Conservation (phyloP, 2,888 invertebrate genomes). For the Nomada flava region DNA sequence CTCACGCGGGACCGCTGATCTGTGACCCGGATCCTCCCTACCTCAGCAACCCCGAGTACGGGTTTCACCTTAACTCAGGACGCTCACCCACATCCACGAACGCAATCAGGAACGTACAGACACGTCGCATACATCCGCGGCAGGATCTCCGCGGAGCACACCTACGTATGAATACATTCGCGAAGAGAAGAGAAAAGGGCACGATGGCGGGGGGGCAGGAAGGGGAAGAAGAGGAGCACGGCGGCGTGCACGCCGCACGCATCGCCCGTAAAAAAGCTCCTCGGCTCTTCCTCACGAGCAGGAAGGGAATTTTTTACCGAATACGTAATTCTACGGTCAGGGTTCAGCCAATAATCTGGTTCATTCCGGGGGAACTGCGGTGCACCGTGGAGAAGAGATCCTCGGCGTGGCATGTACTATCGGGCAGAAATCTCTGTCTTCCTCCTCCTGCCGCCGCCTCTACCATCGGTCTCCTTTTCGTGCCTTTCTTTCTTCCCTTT, state of each 20-base stretch:
- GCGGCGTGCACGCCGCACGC: slow-evolving; percentile 74
- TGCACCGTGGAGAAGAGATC: slow-evolving; percentile 49
- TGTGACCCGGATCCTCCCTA: slow-evolving; percentile 84
- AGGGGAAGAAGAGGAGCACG: slow-evolving; percentile 17
- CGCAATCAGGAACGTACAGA: slow-evolving; percentile 40
- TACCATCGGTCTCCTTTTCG: slow-evolving; percentile 40
- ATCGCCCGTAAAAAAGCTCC: slow-evolving; percentile 69
- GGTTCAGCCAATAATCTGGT: slow-evolving; percentile 82
- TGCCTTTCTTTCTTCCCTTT: slow-evolving; percentile 18
- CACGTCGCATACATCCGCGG: slow-evolving; percentile 39
- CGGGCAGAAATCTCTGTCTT: slow-evolving; percentile 63
- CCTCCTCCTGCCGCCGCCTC: slow-evolving; percentile 35
- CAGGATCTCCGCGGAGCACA: slow-evolving; percentile 53
- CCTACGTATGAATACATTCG: slow-evolving; percentile 42
- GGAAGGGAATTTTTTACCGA: slow-evolving; percentile 76
- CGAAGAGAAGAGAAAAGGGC: neutral
- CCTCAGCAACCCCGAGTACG: slow-evolving; percentile 78
- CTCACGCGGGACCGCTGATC: slow-evolving; percentile 83
- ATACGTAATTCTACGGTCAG: slow-evolving; percentile 81
- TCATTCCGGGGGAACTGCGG: slow-evolving; percentile 72
- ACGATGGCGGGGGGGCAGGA: neutral
- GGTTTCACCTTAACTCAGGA: slow-evolving; percentile 75
- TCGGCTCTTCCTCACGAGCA: slow-evolving; percentile 64
- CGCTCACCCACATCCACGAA: slow-evolving; percentile 68
- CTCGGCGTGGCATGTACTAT: slow-evolving; percentile 62